Evolutionary conservation across 2,113 vertebrate species (phyloP).

Genomic region (Thalassoma bifasciatum): DNA sequence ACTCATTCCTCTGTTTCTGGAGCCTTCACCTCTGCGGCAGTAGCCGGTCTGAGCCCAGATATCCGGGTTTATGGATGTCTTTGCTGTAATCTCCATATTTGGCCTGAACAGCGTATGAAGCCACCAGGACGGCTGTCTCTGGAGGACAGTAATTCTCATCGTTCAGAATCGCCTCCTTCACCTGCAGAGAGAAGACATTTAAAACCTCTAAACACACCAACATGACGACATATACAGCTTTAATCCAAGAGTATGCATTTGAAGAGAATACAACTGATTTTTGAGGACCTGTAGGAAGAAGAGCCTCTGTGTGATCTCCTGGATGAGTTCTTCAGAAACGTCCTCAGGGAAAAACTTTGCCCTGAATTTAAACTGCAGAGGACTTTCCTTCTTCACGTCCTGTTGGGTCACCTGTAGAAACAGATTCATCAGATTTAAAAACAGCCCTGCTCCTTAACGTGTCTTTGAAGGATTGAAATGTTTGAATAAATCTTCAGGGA

Average conservation of each 20-base stretch:
- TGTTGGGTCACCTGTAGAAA: constrained; percentile 92
- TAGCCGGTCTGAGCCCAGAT: constrained; percentile 92
- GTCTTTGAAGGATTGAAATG: not conserved
- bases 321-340: constrained; percentile 97
- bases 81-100: constrained; percentile 94
- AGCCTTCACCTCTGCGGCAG: constrained; percentile 87
- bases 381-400: constrained; percentile 98
- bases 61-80: constrained; percentile 92
- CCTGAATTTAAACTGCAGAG: constrained; percentile 96
- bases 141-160: constrained; percentile 99
- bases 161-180: constrained; percentile 97
- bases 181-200: constrained; percentile 80
- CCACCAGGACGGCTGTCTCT: constrained; percentile 96
- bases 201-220: not conserved
- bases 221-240: not conserved
- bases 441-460: not conserved
- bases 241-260: not conserved
- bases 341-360: constrained; percentile 98
- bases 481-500: not conserved
- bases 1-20: too few species aligned
- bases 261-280: not conserved
- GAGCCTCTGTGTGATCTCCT: constrained; percentile 98
- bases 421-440: too few species aligned
- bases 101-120: constrained; percentile 96
- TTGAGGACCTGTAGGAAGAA: constrained; percentile 95